Evolutionary conservation across 2,797 vertebrate genomes (phyloP).

Genomic region (Hydrocynus forskahlii): DNA sequence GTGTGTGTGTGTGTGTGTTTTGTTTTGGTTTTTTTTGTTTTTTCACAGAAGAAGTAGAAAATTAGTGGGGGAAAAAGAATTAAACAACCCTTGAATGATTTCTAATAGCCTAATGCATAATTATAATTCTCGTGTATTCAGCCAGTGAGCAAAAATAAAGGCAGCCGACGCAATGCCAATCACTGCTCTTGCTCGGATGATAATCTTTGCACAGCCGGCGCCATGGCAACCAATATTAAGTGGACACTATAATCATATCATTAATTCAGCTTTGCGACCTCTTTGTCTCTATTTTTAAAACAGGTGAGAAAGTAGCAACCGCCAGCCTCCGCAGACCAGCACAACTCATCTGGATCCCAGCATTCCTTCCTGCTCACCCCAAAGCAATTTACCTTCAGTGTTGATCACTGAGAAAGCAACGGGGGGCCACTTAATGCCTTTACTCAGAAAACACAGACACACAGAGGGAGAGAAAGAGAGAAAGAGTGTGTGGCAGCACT

Average conservation of each 20-base stretch:
- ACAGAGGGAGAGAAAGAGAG: conserved; percentile 2
- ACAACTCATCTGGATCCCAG: neutral
- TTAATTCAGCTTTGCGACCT: conserved; percentile 61
- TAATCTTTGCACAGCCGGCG: conserved; percentile 45
- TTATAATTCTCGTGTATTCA: conserved; percentile 48
- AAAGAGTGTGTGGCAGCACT: conserved; percentile 17
- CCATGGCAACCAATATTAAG: conserved; percentile 64
- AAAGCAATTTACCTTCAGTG: conserved; percentile 31
- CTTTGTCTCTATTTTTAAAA: conserved; percentile 63
- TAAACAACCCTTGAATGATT: conserved; percentile 50
- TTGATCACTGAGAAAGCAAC: conserved; percentile 42
- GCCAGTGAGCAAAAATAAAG: conserved; percentile 56
- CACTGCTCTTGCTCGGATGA: conserved; percentile 38
- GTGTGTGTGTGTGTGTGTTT: no score
- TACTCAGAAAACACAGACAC: conserved; percentile 30
- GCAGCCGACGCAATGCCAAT: conserved; percentile 52
- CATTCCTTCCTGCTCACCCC: conserved; percentile 4
- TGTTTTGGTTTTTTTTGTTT: no score
- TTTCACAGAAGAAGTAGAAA: conserved; percentile 11
- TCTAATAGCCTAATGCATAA: conserved; percentile 52
- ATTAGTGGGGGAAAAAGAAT: conserved; percentile 30
- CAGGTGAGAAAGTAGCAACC: conserved; percentile 34
- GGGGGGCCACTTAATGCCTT: conserved; percentile 42
- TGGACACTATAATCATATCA: conserved; percentile 64
- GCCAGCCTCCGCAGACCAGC: conserved; percentile 36